Evolutionary conservation across 2,113 vertebrate species (phyloP).

Genomic region (Sturnira hondurensis): DNA sequence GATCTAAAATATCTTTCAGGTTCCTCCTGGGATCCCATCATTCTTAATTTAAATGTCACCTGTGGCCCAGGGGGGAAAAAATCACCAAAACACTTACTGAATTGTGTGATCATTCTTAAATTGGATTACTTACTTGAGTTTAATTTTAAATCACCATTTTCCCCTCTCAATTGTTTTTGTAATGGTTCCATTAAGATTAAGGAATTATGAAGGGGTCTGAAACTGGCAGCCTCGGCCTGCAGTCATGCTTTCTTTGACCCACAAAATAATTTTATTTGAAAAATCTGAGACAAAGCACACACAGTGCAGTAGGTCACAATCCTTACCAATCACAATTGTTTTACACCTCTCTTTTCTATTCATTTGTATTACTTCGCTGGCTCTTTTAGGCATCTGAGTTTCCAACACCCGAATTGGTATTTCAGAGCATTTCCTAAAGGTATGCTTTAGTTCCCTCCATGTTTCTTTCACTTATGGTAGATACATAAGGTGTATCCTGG

Average conservation of each 20-base stretch:
- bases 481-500: not conserved
- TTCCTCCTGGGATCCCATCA: not conserved
- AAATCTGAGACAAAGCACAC: slow-evolving; percentile 51
- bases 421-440: slow-evolving; percentile 35
- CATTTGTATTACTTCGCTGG: not conserved
- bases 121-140: slow-evolving; percentile 38
- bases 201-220: slow-evolving; percentile 32
- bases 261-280: slow-evolving; percentile 38
- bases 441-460: not conserved
- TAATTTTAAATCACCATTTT: slow-evolving; percentile 56
- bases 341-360: not conserved
- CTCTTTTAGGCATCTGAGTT: not conserved
- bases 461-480: not conserved
- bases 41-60: slow-evolving; percentile 5
- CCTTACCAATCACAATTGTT: not conserved
- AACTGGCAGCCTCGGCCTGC: not conserved
- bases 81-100: not conserved
- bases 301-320: slow-evolving; percentile 39
- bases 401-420: not conserved
- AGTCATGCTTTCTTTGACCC: slow-evolving; percentile 30
- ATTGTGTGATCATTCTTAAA: slow-evolving; percentile 35
- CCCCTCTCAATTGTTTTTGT: slow-evolving; percentile 24
- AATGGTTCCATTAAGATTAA: slow-evolving; percentile 45
- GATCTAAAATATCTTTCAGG: not conserved
- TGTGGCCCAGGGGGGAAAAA: not conserved